phyloP scores from a whole-genome alignment of 2,113 vertebrate species.

The Cranoglanis bouderius region DNA sequence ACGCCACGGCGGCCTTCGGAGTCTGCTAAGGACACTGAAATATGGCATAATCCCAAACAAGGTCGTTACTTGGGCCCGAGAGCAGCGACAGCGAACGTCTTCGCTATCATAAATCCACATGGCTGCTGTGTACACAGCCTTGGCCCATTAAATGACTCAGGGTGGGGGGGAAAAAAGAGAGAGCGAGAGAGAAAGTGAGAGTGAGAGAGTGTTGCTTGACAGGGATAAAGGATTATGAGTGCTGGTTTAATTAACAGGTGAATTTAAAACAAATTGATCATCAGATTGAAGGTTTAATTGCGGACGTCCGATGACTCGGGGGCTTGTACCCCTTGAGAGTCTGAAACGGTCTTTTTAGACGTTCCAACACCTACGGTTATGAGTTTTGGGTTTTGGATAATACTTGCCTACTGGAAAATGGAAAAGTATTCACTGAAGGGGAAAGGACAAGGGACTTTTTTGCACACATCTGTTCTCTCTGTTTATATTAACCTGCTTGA shows the following conservation, averaged over 20 bases:
- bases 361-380: background rate
- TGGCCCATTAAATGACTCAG: background rate
- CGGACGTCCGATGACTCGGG: constrained; percentile 10
- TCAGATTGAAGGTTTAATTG: constrained; percentile 27
- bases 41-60: constrained; percentile 37
- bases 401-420: background rate
- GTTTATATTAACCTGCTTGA: background rate
- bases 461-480: background rate
- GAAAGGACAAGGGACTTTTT: background rate
- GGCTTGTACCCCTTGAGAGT: background rate
- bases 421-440: background rate
- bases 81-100: constrained; percentile 1
- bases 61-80: constrained; percentile 15
- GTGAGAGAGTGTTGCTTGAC: background rate
- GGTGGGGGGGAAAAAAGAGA: background rate
- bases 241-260: constrained; percentile 17
- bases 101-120: constrained; percentile 27
- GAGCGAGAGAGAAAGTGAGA: background rate
- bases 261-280: constrained; percentile 33
- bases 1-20: constrained; percentile 21
- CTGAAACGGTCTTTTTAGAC: background rate
- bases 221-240: background rate
- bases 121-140: constrained; percentile 25
- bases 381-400: background rate
- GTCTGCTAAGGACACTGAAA: constrained; percentile 16